Evolutionary conservation across 2,113 vertebrate genomes (phyloP), one percentile per base, ranked within the genome.

Genomic region (Galbula dea): DNA sequence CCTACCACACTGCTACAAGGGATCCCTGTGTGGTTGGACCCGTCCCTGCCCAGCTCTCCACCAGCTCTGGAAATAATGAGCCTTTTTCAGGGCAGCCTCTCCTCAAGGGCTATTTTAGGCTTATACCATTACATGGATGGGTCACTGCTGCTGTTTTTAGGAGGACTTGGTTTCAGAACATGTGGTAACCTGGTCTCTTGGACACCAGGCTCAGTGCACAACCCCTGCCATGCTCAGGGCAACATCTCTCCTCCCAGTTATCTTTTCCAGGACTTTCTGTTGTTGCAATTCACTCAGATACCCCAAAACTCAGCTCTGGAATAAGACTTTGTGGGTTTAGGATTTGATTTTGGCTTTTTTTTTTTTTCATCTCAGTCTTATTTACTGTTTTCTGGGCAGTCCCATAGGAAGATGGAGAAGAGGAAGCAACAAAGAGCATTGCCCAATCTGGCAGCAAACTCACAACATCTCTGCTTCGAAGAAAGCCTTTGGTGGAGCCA

Each of bases 61-160:
- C 26, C 65, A 41, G 29, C 41, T 52, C 71, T 83, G 45, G 39
- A 72, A 75, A 48, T 0, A 63, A 68, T 4, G 36, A 81, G 19
- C 4, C 52, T 67, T 75, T 45, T 12, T 8, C 11, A 39, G 49
- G 21, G 24, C 1, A 72, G 18, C 49, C 15, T 85, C 48, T 85
- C 36, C 74, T 54, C 3, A 1, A 7, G 62, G 2, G 4, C 49
- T 73, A 37, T 66, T 95, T 89, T 54, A 75, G 34, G 36, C 39
- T 1, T 1, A 15, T 32, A 15, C 6, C 4, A 6, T 48, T 18
- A 49, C 0, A 0, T 14, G 32, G 46, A 26, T 67, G 36, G 21
- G 13, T 26, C 0, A 1, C 34, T 69, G 59, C 49, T 58, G 51
- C 29, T 83, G 68, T 23, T 88, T 94, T 83, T 71, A 54, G 80